Evolutionary conservation across 2,888 invertebrate species (phyloP).

Genomic region (Macaria liturata): DNA sequence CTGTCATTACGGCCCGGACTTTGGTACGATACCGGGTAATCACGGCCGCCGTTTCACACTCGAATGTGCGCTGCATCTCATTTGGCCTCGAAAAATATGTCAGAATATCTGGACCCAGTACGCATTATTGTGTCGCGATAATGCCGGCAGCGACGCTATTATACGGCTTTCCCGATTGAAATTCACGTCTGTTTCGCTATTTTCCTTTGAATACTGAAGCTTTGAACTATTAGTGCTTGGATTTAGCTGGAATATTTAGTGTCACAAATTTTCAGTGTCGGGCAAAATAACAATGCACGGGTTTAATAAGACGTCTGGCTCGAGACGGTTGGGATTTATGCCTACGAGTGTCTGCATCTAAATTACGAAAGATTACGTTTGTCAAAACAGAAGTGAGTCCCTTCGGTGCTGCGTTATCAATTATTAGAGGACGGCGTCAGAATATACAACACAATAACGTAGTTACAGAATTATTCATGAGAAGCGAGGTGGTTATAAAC

Average conservation of each 20-base stretch:
- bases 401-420: slow-evolving; percentile 39
- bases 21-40: slow-evolving; percentile 64
- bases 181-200: slow-evolving; percentile 25
- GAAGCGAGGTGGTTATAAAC: slow-evolving; percentile 39
- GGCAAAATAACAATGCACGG: slow-evolving; percentile 4
- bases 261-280: slow-evolving; percentile 3
- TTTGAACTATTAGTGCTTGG: slow-evolving; percentile 1
- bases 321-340: slow-evolving; percentile 10
- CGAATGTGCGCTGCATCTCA: slow-evolving; percentile 53
- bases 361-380: slow-evolving; percentile 26
- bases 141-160: slow-evolving; percentile 19
- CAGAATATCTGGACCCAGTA: slow-evolving; percentile 34
- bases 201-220: slow-evolving; percentile 14
- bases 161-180: slow-evolving; percentile 20
- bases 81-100: slow-evolving; percentile 43
- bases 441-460: slow-evolving; percentile 44
- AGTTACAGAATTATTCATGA: slow-evolving; percentile 45
- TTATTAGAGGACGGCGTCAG: slow-evolving; percentile 40
- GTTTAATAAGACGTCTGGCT: not conserved
- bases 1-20: slow-evolving; percentile 71
- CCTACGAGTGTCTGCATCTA: slow-evolving; percentile 17
- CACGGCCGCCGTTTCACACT: slow-evolving; percentile 56
- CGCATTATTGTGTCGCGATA: slow-evolving; percentile 22
- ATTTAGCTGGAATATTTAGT: not conserved
- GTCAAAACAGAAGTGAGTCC: slow-evolving; percentile 31